Percentiles rank a stretch among this genome's conserved stretches.
These are phyloP conservation scores for Paguma larvata DNA, from an alignment of 2,797 vertebrate species.

Conservation along the genomic window DNA sequence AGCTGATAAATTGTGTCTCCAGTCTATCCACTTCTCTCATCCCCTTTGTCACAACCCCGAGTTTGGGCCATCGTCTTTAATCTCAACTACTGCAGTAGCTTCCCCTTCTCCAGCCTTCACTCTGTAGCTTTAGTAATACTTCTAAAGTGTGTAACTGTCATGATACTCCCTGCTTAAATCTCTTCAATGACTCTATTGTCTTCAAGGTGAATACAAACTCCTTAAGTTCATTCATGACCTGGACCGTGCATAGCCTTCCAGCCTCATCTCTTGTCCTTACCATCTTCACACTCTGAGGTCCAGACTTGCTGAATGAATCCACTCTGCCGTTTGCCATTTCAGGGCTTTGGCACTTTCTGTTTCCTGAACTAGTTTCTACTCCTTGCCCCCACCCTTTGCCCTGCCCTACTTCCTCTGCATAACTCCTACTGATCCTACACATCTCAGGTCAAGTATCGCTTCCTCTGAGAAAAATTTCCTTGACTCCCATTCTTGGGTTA, in stretches of 20 bases:
- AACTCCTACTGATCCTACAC: neutral
- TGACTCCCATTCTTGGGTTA: neutral
- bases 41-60: neutral
- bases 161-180: neutral
- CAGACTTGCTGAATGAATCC: neutral
- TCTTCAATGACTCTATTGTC: neutral
- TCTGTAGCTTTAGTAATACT: neutral
- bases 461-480: conserved; percentile 32
- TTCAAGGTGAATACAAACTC: neutral
- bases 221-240: neutral
- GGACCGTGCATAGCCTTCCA: neutral
- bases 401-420: neutral
- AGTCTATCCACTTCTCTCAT: neutral
- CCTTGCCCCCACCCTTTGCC: neutral
- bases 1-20: neutral
- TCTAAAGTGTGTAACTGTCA: neutral
- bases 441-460: neutral
- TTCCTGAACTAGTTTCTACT: neutral
- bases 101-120: neutral
- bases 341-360: neutral
- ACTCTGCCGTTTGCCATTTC: neutral
- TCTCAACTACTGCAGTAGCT: neutral
- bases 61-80: neutral
- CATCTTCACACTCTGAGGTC: neutral
- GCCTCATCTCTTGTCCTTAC: neutral